phyloP scores from a whole-genome alignment of 2,113 vertebrate species.

The Gracilinanus agilis region DNA sequence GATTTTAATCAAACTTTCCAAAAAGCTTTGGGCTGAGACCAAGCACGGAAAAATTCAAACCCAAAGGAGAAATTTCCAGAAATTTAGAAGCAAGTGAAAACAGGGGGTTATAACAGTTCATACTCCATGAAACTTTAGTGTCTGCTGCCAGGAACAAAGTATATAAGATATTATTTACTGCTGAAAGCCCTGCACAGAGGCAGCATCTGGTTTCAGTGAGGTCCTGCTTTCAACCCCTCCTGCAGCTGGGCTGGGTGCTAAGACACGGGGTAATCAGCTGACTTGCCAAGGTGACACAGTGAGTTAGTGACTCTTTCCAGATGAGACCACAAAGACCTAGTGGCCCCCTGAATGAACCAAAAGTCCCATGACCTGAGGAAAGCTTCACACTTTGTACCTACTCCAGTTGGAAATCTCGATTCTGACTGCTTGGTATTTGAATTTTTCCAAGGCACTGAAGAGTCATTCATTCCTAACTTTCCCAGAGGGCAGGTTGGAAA shows the following conservation, averaged over 20 bases:
- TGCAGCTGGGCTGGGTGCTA: constrained; percentile 63
- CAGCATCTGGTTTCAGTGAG: constrained; percentile 80
- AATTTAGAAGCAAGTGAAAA: constrained; percentile 79
- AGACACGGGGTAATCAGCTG: constrained; percentile 45
- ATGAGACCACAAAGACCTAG: constrained; percentile 59
- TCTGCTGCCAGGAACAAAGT: constrained; percentile 79
- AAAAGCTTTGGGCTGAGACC: constrained; percentile 71
- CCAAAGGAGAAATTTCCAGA: constrained; percentile 79
- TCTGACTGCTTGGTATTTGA: constrained; percentile 51
- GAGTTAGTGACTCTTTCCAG: constrained; percentile 66
- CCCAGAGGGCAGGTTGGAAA: constrained; percentile 44
- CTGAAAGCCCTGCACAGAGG: constrained; percentile 66
- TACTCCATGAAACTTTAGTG: constrained; percentile 28
- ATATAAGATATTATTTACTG: constrained; percentile 81
- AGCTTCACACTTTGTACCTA: constrained; percentile 12
- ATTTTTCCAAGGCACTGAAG: constrained; percentile 49
- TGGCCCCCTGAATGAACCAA: constrained; percentile 48
- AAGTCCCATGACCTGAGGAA: constrained; percentile 53
- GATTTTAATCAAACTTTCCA: constrained; percentile 76
- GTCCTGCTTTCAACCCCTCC: constrained; percentile 61
- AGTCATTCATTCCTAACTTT: constrained; percentile 49
- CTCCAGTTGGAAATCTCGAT: constrained; percentile 21
- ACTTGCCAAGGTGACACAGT: constrained; percentile 70
- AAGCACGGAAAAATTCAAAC: constrained; percentile 77
- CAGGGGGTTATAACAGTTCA: constrained; percentile 78